Evolutionary conservation across 2,797 vertebrate species (phyloP).

Genomic region (Peromyscus nudipes): DNA sequence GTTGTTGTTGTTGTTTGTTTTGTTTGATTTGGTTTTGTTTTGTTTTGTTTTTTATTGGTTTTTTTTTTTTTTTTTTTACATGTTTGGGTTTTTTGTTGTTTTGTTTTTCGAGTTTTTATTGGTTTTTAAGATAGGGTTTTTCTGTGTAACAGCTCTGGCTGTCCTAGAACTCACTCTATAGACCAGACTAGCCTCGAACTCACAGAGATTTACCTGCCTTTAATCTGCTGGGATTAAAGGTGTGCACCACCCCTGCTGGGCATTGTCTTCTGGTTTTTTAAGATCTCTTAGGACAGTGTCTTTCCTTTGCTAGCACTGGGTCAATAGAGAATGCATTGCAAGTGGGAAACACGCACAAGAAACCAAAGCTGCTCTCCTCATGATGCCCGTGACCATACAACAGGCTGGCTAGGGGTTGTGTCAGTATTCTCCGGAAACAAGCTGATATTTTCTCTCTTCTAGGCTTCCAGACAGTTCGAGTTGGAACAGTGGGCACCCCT

Average conservation of each 20-base stretch:
- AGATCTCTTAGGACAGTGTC: neutral
- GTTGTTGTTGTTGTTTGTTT: neutral
- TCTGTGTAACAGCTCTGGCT: neutral
- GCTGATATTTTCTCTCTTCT: conserved; percentile 58
- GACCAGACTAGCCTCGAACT: neutral
- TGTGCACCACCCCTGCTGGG: too few relatives aligned
- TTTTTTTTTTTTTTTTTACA: neutral
- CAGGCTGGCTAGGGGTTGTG: neutral
- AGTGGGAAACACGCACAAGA: neutral
- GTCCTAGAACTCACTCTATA: neutral
- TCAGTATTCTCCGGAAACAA: neutral
- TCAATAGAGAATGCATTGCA: conserved; percentile 1
- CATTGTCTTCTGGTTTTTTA: neutral
- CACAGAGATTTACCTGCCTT: neutral
- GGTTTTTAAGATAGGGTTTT: neutral
- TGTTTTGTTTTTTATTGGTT: neutral
- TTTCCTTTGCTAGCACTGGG: neutral
- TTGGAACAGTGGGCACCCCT: conserved; percentile 98
- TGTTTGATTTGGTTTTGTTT: neutral
- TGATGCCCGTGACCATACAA: neutral
- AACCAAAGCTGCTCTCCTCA: neutral
- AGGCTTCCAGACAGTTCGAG: conserved; percentile 99
- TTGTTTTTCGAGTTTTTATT: neutral
- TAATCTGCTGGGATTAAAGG: neutral
- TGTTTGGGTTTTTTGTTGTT: too few relatives aligned